These are phyloP conservation scores for Centropus unirufus DNA, from an alignment of 2,113 vertebrate genomes.

Conservation along the genomic window DNA sequence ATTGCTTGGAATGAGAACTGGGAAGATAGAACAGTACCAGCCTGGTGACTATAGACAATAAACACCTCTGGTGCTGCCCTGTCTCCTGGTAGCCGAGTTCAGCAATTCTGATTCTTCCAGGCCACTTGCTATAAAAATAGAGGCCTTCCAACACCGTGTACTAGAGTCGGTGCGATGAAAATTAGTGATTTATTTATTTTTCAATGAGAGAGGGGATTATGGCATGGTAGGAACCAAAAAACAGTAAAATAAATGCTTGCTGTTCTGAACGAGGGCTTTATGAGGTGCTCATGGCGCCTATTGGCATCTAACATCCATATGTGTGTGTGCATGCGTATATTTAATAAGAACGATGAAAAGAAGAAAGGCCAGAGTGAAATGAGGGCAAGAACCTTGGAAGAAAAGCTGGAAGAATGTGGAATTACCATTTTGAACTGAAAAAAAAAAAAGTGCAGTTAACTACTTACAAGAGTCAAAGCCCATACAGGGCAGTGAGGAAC, in stretches of 20 bases:
- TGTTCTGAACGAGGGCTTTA: neutral
- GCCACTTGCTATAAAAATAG: neutral
- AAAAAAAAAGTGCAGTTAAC: neutral
- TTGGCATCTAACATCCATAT: neutral
- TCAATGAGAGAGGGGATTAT: neutral
- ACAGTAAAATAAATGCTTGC: neutral
- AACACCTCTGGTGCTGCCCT: neutral
- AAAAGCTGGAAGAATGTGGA: neutral
- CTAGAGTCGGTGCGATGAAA: neutral
- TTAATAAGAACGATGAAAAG: neutral
- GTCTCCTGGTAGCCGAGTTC: neutral
- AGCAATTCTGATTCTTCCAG: neutral
- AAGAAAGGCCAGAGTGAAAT: neutral
- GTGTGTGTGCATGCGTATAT: neutral
- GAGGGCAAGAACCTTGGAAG: neutral
- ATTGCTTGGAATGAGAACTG: neutral
- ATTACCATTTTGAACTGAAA: neutral
- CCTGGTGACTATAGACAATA: constrained; percentile 5
- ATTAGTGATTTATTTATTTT: neutral
- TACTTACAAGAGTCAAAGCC: neutral
- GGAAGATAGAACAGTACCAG: neutral
- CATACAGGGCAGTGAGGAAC: neutral
- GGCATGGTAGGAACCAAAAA: neutral
- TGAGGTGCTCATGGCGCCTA: neutral
- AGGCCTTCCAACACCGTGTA: neutral